Evolutionary conservation across 2,888 invertebrate genomes (phyloP).

Genomic region (Pachycephus smyrnensis): DNA sequence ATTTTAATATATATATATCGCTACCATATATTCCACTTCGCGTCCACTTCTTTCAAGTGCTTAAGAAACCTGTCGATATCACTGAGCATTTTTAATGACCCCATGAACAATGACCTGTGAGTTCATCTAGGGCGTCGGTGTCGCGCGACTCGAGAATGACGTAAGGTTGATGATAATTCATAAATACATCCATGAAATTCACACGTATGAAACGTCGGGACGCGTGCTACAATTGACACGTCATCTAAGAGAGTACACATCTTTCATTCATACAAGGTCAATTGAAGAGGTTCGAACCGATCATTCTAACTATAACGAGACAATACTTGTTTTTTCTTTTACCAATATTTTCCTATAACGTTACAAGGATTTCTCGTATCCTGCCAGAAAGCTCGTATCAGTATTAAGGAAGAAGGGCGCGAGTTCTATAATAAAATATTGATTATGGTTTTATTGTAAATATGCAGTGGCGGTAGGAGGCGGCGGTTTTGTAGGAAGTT

Average conservation of each 20-base stretch:
- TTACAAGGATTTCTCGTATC: background rate
- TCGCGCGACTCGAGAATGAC: conserved; percentile 29
- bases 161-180: conserved; percentile 40
- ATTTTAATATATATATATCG: too few species aligned
- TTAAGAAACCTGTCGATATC: background rate
- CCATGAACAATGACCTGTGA: background rate
- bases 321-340: background rate
- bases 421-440: conserved; percentile 57
- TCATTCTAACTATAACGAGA: conserved; percentile 27
- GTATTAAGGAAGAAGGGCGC: background rate
- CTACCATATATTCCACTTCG: background rate
- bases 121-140: background rate
- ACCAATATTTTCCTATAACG: background rate
- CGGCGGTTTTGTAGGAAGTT: conserved; percentile 66
- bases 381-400: too few species aligned
- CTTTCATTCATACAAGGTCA: conserved; percentile 52
- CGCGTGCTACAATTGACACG: conserved; percentile 62
- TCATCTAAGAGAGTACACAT: conserved; percentile 52
- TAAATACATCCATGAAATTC: conserved; percentile 48
- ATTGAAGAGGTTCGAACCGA: conserved; percentile 54
- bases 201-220: conserved; percentile 49
- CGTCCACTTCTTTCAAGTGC: background rate
- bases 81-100: background rate
- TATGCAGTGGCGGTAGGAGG: conserved; percentile 44
- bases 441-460: conserved; percentile 64